phyloP scores from a whole-genome alignment of 2,888 invertebrate genomes.

The Folsomia manolachei region DNA sequence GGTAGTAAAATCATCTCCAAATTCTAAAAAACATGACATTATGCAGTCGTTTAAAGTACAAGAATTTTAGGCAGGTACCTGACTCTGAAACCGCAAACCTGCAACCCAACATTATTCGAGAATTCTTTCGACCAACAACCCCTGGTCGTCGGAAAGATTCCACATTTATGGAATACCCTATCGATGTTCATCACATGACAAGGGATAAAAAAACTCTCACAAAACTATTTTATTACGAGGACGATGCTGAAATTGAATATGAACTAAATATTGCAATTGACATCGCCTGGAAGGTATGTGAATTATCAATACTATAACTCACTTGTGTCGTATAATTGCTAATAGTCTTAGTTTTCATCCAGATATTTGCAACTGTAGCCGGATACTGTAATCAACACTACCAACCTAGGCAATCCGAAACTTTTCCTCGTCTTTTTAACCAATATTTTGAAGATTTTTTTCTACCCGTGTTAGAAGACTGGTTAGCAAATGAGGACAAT shows the following conservation, averaged over 20 bases:
- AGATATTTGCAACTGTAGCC: constrained; percentile 30
- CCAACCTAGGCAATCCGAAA: constrained; percentile 26
- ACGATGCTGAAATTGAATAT: constrained; percentile 29
- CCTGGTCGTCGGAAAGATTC: too few species aligned
- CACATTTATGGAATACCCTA: not conserved
- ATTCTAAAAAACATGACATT: too few species aligned
- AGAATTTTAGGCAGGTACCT: too few species aligned
- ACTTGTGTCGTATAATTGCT: too few species aligned
- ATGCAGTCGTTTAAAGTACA: too few species aligned
- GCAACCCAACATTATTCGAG: not conserved
- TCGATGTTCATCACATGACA: not conserved
- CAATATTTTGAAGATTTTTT: constrained; percentile 30
- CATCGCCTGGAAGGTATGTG: constrained; percentile 31
- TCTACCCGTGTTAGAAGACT: constrained; percentile 14
- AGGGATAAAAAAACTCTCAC: not conserved
- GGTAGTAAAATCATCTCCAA: too few species aligned
- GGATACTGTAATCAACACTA: constrained; percentile 37
- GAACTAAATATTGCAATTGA: constrained; percentile 35
- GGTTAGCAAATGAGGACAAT: constrained; percentile 18
- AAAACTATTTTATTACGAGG: constrained; percentile 31
- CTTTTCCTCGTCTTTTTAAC: constrained; percentile 32
- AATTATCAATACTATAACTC: too few species aligned
- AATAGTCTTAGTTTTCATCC: too few species aligned
- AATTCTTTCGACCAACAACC: not conserved
- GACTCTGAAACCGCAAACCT: too few species aligned